phyloP scores from a whole-genome alignment of 2,797 vertebrate species.

The Aselliscus stoliczkanus region DNA sequence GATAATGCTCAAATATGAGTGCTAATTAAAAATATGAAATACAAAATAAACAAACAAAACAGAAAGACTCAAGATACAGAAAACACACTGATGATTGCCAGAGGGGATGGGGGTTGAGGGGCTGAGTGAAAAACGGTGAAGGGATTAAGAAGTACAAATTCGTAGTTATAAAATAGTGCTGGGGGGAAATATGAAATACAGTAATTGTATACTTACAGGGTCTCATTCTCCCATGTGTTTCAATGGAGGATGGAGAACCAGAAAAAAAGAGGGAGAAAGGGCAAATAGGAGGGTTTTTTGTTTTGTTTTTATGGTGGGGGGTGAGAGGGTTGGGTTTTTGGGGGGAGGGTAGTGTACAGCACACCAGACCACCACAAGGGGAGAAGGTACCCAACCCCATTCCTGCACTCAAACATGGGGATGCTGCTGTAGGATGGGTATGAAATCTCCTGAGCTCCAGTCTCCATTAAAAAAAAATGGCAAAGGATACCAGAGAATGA shows the following conservation, averaged over 20 bases:
- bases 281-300: background rate
- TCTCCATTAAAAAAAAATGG: background rate
- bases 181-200: background rate
- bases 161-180: too few species aligned
- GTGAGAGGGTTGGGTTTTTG: background rate
- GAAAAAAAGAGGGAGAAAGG: background rate
- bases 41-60: too few species aligned
- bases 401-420: background rate
- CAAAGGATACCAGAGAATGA: background rate
- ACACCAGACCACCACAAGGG: background rate
- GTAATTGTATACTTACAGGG: background rate
- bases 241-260: background rate
- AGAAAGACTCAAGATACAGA: too few species aligned
- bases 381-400: background rate
- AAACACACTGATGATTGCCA: too few species aligned
- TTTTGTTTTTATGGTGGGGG: background rate
- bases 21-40: background rate
- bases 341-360: background rate
- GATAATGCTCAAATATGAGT: background rate
- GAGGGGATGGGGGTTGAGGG: too few species aligned
- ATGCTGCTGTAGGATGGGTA: background rate
- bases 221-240: background rate
- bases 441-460: background rate
- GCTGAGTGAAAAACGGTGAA: too few species aligned
- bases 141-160: too few species aligned